These are phyloP conservation scores for Seladonia tumulorum DNA, from an alignment of 2,888 invertebrate genomes.

Conservation along the genomic window DNA sequence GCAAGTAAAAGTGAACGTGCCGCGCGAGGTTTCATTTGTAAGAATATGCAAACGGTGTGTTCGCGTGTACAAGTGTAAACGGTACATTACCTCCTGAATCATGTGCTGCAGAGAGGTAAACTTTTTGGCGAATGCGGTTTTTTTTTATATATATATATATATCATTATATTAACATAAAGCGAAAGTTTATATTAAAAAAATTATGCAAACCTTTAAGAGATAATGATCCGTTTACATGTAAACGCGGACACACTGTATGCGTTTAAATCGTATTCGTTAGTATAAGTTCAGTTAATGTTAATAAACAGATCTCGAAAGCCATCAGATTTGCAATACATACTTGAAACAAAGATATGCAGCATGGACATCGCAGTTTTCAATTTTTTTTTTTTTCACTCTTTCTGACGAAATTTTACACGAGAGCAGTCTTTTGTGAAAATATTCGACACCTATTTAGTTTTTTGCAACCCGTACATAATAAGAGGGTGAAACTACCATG, in stretches of 20 bases:
- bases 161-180: background rate
- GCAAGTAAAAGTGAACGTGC: constrained; percentile 8
- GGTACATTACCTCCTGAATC: background rate
- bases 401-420: background rate
- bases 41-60: background rate
- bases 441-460: background rate
- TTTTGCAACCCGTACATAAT: background rate
- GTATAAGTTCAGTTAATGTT: constrained; percentile 14
- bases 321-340: constrained; percentile 11
- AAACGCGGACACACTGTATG: background rate
- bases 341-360: background rate
- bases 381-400: background rate
- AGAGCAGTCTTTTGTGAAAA: background rate
- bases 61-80: background rate
- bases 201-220: background rate
- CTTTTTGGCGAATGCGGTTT: background rate
- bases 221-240: background rate
- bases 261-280: constrained; percentile 17
- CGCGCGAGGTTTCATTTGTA: constrained; percentile 31
- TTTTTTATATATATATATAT: background rate
- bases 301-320: constrained; percentile 1
- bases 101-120: background rate
- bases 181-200: background rate
- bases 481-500: background rate
- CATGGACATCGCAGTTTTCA: background rate